Conservation (phyloP, 2,113 vertebrate genomes). For the Bubalus kerabau region DNA sequence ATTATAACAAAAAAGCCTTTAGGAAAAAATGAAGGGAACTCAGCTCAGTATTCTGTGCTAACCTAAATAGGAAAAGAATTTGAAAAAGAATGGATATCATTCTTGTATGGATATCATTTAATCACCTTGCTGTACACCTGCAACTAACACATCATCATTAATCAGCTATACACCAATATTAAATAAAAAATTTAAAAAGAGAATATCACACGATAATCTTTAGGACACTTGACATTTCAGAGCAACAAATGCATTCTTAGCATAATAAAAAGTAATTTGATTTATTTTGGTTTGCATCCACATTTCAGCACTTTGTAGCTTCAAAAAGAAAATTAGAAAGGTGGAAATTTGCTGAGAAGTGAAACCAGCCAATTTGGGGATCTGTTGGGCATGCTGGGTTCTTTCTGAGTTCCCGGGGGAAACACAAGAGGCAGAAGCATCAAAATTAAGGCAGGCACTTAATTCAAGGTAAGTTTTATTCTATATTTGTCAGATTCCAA, state of each 20-base stretch:
- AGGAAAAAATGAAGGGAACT: conserved; percentile 50
- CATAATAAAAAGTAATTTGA: conserved; percentile 67
- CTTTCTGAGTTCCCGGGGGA: conserved; percentile 1
- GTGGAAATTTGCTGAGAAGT: conserved; percentile 71
- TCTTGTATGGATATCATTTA: neutral
- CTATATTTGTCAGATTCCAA: neutral
- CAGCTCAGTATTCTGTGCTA: neutral
- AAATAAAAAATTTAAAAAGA: neutral
- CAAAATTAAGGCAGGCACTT: neutral
- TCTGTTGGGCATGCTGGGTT: conserved; percentile 1
- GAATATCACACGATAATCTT: neutral
- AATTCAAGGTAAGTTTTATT: conserved; percentile 16
- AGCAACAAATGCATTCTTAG: neutral
- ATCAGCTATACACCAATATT: neutral
- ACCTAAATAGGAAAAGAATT: neutral
- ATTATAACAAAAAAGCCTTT: neutral
- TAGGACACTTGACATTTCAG: neutral
- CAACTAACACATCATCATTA: neutral
- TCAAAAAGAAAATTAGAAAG: conserved; percentile 63
- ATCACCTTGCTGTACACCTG: neutral
- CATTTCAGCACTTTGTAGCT: conserved; percentile 71
- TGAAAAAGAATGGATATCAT: neutral
- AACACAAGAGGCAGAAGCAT: neutral
- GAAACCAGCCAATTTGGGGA: conserved; percentile 30
- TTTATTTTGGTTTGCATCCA: conserved; percentile 75